phyloP scores from a whole-genome alignment of 2,797 vertebrate genomes.

The Aselliscus stoliczkanus region DNA sequence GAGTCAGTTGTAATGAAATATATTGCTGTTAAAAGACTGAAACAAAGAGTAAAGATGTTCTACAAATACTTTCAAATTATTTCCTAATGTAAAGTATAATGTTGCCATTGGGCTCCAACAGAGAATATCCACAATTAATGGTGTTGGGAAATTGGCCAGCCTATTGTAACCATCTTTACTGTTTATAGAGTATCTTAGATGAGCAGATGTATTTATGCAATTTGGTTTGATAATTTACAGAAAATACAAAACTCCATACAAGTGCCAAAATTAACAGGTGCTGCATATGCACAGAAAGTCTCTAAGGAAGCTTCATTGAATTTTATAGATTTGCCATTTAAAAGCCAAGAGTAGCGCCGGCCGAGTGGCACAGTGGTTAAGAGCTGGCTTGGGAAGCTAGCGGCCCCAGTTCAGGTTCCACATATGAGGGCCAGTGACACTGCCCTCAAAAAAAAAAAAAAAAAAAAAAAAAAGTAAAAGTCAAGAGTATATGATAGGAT shows the following conservation, averaged over 20 bases:
- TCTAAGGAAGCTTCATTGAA: constrained; percentile 58
- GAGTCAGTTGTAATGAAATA: background rate
- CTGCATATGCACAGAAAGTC: background rate
- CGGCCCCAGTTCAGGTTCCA: too few species aligned
- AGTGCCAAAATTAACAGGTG: constrained; percentile 63
- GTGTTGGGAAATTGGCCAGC: constrained; percentile 42
- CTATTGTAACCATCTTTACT: constrained; percentile 31
- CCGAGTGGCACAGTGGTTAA: too few species aligned
- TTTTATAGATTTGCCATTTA: constrained; percentile 68
- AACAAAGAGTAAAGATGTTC: background rate
- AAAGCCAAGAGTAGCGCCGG: constrained; percentile 49
- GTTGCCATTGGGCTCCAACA: background rate
- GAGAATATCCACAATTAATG: background rate
- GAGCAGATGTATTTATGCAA: constrained; percentile 58
- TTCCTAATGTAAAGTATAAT: constrained; percentile 26
- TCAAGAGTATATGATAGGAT: constrained; percentile 19
- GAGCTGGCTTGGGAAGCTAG: too few species aligned
- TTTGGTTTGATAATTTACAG: constrained; percentile 57
- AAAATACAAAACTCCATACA: constrained; percentile 32
- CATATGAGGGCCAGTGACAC: too few species aligned
- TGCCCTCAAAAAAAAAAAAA: too few species aligned
- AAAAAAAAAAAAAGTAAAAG: too few species aligned
- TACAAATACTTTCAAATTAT: background rate
- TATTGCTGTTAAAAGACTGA: background rate
- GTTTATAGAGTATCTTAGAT: background rate